These are phyloP conservation scores for Potamarius usumacintae DNA, from an alignment of 2,113 vertebrate genomes.

Conservation along the genomic window DNA sequence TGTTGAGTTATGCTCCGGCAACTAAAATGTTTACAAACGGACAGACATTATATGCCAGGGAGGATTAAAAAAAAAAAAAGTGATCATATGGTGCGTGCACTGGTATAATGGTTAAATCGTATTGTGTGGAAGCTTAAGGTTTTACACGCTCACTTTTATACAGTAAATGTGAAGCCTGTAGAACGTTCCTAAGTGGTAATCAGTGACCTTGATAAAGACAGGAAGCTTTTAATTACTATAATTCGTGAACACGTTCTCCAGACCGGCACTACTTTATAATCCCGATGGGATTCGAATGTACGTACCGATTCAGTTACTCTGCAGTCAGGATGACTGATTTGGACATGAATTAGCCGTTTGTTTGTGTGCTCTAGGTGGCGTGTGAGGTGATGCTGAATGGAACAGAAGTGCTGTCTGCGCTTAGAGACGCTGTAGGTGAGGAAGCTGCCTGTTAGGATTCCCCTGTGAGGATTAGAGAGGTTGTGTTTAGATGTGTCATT, in stretches of 20 bases:
- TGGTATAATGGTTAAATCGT: no score
- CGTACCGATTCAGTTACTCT: not conserved
- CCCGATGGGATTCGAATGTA: not conserved
- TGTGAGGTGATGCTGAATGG: constrained; percentile 78
- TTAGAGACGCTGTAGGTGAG: constrained; percentile 82
- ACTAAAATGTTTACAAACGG: no score
- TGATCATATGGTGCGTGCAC: not conserved
- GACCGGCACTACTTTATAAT: not conserved
- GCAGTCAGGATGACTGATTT: not conserved
- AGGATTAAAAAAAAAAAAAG: no score
- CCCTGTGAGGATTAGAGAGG: not conserved
- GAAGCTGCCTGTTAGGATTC: constrained; percentile 1
- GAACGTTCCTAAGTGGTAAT: not conserved
- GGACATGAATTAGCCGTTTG: not conserved
- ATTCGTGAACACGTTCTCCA: not conserved
- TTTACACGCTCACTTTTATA: not conserved
- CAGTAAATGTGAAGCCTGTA: not conserved
- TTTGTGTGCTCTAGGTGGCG: constrained; percentile 72
- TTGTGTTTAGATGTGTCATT: not conserved
- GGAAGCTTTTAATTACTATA: not conserved
- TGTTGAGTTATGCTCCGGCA: no score
- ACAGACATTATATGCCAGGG: no score
- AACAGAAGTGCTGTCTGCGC: constrained; percentile 70
- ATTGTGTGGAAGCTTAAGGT: not conserved
- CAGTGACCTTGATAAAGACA: not conserved